Percentiles rank a stretch among this genome's conserved stretches.
phyloP scores from a whole-genome alignment of 2,888 invertebrate genomes.

The Amorpha juglandis region DNA sequence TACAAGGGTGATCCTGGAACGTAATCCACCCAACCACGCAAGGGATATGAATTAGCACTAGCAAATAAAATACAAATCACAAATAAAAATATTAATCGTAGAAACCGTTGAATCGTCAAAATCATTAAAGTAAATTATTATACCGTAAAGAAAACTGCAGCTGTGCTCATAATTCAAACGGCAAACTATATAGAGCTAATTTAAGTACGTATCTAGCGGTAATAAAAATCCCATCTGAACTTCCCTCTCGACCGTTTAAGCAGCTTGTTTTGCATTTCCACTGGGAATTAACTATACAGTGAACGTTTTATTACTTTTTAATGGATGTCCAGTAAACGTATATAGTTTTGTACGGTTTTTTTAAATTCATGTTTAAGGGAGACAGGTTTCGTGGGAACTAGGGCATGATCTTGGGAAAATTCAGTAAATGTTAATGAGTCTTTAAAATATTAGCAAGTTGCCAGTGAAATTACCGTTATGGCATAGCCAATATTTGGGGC shows the following conservation, averaged over 20 bases:
- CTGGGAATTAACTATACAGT: conserved; percentile 32
- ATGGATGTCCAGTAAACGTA: conserved; percentile 27
- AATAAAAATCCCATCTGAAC: conserved; percentile 20
- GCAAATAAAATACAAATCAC: no score
- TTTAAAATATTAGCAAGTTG: no score
- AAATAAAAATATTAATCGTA: no score
- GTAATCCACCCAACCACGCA: no score
- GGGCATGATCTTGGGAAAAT: background rate
- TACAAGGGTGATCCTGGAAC: no score
- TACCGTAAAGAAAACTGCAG: background rate
- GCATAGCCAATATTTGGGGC: no score
- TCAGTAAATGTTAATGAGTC: no score
- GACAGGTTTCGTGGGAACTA: background rate
- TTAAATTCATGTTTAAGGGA: background rate
- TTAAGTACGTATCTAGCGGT: background rate
- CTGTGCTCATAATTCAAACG: background rate
- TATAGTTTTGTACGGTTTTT: conserved; percentile 2
- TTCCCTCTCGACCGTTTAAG: conserved; percentile 31
- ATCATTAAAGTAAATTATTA: no score
- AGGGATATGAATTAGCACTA: no score
- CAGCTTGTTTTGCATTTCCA: conserved; percentile 36
- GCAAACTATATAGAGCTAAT: background rate
- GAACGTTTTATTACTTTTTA: conserved; percentile 37
- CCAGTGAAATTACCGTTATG: no score
- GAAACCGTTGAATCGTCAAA: no score